Evolutionary conservation across 1,140 invertebrate genomes (phyloP).

Genomic region (Zaprionus vittiger): DNA sequence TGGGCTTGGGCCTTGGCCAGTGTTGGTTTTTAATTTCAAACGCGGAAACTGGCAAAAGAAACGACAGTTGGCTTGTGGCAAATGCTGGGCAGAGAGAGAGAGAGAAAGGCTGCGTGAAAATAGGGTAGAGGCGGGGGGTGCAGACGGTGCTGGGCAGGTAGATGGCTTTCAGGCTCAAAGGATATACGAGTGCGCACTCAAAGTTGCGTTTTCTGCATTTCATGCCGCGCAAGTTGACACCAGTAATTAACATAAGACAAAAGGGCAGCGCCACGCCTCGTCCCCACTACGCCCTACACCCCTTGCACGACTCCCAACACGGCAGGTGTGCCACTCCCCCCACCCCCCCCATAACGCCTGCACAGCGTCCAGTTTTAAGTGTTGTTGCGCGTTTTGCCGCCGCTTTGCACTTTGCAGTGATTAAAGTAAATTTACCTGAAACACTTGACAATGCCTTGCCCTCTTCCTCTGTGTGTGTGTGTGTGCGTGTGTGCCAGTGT

Average conservation of each 20-base stretch:
- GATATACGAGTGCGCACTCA: conserved; percentile 78
- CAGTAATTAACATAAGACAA: conserved; percentile 83
- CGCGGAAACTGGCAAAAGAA: conserved; percentile 51
- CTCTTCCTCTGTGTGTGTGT: conserved; percentile 20
- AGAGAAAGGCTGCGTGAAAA: conserved; percentile 4
- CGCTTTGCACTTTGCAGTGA: conserved; percentile 70
- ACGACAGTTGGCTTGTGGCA: conserved; percentile 21
- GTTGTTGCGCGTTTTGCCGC: conserved; percentile 73
- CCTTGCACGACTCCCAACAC: no score
- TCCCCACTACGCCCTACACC: no score
- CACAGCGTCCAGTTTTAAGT: conserved; percentile 66
- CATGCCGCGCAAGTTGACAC: conserved; percentile 63
- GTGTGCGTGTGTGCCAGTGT: conserved; percentile 21
- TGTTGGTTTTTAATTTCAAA: conserved; percentile 83
- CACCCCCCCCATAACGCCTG: not conserved
- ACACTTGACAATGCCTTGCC: conserved; percentile 46
- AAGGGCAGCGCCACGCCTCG: conserved; percentile 50
- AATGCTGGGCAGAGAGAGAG: conserved; percentile 15
- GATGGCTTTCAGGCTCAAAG: conserved; percentile 58
- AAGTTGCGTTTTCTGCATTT: conserved; percentile 62
- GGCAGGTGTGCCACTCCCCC: no score
- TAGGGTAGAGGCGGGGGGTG: not conserved
- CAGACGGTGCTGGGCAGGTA: not conserved
- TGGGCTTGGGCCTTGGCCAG: conserved; percentile 66
- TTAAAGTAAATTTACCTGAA: conserved; percentile 82